Conservation (phyloP, 1,140 invertebrate species). For the Sweltsa coloradensis region DNA sequence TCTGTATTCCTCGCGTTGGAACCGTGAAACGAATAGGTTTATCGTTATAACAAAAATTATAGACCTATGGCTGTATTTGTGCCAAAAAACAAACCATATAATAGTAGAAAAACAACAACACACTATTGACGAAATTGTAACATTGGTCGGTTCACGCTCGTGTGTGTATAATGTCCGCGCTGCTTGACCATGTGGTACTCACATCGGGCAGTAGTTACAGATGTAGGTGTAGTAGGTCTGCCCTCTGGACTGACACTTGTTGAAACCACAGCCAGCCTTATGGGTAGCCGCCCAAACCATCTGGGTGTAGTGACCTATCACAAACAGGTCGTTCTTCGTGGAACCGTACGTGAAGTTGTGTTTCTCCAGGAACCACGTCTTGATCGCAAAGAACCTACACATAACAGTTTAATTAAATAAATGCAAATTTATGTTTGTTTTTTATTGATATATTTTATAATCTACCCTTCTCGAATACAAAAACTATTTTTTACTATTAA, state of each 20-base stretch:
- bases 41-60: too few relatives aligned
- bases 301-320: constrained; percentile 71
- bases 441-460: too few relatives aligned
- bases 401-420: background rate
- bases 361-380: constrained; percentile 66
- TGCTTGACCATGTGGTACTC: background rate
- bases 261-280: constrained; percentile 63
- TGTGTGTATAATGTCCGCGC: background rate
- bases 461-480: too few relatives aligned
- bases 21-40: too few relatives aligned
- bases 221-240: constrained; percentile 65
- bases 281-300: constrained; percentile 72
- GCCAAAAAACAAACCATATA: too few relatives aligned
- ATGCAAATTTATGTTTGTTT: background rate
- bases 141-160: too few relatives aligned
- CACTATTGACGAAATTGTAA: too few relatives aligned
- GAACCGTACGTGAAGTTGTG: constrained; percentile 59
- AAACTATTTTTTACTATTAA: too few relatives aligned
- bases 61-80: too few relatives aligned
- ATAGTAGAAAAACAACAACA: too few relatives aligned
- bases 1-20: too few relatives aligned
- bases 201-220: constrained; percentile 71
- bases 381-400: constrained; percentile 36
- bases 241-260: constrained; percentile 49
- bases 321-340: constrained; percentile 41